Percentiles rank a stretch among this genome's conserved stretches.
phyloP scores from a whole-genome alignment of 2,797 vertebrate genomes.

The Anniella stebbinsi region DNA sequence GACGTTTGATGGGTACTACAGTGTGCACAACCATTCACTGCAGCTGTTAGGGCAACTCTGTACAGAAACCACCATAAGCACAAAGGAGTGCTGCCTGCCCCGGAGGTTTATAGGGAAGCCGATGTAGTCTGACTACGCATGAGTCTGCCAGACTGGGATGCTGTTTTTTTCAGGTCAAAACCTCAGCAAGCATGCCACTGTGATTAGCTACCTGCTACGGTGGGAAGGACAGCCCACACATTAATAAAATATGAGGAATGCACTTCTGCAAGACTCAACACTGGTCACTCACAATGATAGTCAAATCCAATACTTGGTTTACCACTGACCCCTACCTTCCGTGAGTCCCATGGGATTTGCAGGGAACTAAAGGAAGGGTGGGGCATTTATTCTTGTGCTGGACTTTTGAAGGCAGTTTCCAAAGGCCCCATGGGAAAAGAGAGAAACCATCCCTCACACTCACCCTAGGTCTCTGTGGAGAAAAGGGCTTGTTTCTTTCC shows the following conservation, averaged over 20 bases:
- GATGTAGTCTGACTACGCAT: background rate
- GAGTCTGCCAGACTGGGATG: background rate
- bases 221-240: background rate
- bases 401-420: too few species aligned
- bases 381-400: too few species aligned
- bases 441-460: too few species aligned
- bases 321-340: too few species aligned
- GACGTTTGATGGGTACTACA: background rate
- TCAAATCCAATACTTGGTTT: too few species aligned
- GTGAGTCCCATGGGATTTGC: too few species aligned
- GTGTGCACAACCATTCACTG: background rate
- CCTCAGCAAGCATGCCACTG: background rate
- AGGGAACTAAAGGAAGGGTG: too few species aligned
- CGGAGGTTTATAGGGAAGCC: background rate
- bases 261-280: too few species aligned
- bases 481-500: too few species aligned
- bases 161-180: background rate
- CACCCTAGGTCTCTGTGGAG: too few species aligned
- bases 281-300: too few species aligned
- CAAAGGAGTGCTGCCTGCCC: background rate
- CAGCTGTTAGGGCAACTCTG: background rate
- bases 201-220: background rate
- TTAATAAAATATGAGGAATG: background rate
- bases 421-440: too few species aligned
- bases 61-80: background rate